These are phyloP conservation scores for Paedocypris sp. DNA, from an alignment of 2,113 vertebrate genomes.

Conservation along the genomic window DNA sequence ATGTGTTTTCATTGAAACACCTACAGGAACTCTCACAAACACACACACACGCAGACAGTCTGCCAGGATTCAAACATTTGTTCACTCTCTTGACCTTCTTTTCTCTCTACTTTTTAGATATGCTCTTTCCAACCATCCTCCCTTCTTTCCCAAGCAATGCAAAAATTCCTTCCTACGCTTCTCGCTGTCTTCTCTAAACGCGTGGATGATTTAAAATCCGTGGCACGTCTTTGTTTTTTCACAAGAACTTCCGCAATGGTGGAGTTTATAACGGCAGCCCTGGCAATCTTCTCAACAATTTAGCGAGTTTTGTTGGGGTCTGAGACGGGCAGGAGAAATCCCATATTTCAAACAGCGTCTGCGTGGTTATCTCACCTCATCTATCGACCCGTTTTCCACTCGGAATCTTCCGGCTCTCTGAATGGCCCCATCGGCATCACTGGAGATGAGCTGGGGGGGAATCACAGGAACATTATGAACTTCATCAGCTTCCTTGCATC, in stretches of 20 bases:
- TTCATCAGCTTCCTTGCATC: background rate
- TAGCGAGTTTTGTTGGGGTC: background rate
- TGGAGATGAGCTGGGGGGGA: slow-evolving; percentile 83
- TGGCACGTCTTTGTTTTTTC: background rate
- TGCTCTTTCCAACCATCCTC: background rate
- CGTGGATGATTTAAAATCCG: background rate
- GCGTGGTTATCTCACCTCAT: slow-evolving; percentile 66
- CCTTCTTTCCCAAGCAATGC: background rate
- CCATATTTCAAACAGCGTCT: background rate
- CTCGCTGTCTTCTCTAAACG: background rate
- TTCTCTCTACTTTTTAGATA: background rate
- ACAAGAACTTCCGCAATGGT: background rate
- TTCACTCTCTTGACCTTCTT: background rate
- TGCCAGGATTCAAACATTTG: background rate
- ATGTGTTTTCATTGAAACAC: slow-evolving; percentile 9
- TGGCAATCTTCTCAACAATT: background rate
- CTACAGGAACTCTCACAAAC: background rate
- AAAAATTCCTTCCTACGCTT: background rate
- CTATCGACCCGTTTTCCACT: slow-evolving; percentile 91
- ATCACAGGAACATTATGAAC: background rate
- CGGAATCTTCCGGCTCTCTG: slow-evolving; percentile 94
- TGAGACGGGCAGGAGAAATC: background rate
- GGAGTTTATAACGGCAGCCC: background rate
- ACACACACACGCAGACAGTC: background rate
- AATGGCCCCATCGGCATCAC: slow-evolving; percentile 95